Base-by-base conservation (phyloP, 2,888 invertebrate genomes). In the Deroplatys truncata region DNA sequence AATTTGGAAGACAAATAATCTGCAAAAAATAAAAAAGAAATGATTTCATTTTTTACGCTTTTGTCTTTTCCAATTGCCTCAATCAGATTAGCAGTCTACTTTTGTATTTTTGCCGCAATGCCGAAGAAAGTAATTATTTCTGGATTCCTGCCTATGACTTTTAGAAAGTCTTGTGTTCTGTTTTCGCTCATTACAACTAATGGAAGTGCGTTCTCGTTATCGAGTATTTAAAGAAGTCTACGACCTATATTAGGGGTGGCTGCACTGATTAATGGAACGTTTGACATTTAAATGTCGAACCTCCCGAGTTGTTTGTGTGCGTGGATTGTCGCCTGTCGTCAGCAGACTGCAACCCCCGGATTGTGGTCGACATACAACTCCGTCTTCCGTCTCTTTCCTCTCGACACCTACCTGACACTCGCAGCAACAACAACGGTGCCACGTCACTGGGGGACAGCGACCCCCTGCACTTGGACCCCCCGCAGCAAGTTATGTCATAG, bases 251-350 rank as follows among this genome's bases (percentile, higher is more conserved):
- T 49, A 85, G 35, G 15, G 56, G 56, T 25, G 56, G 56, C 20
- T 10, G 49, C 16, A 28, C 28, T 85, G 49, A 85, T 85, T 85
- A 85, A 85, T 85, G 85, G 85, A 85, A 49, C 49, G 49, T 85
- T 49, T 56, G 85, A 85, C 85, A 85, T 85, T 85, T 85, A 85
- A 85, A 85, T 85, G 85, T 85, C 85, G 56, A 85, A 85, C n/a
- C 3, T 16, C 28, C 56, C 56, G 20, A 72, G 56, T 25, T 72
- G 56, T 72, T 72, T 72, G 20, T 49, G 49, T 85, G 85, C 28
- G 49, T 43, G 31, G 31, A 85, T 49, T 85, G 85, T 85, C 29
- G 85, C 49, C 49, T 85, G 85, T 85, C 85, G 49, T 56, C 49
- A 29, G 28, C 85, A 85, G 49, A 56, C 85, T 85, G 49, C 49